Evolutionary conservation across 2,888 invertebrate genomes (phyloP).

Genomic region (Ophioninae sp.): DNA sequence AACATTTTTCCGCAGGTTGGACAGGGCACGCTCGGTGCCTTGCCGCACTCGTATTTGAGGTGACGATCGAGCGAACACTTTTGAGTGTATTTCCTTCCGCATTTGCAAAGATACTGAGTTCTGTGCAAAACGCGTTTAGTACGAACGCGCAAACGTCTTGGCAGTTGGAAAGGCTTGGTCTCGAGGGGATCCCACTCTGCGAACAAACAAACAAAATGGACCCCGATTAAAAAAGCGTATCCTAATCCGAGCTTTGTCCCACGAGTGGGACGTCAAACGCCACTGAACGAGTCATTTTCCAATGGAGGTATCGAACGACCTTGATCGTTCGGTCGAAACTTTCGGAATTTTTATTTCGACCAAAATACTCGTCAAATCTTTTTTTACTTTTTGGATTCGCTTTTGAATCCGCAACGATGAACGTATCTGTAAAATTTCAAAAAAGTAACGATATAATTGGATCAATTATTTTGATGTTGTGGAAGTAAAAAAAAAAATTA

Average conservation of each 20-base stretch:
- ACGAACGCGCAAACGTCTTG: slow-evolving; percentile 26
- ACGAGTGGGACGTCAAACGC: not conserved
- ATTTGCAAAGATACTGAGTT: slow-evolving; percentile 65
- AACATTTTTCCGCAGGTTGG: slow-evolving; percentile 76
- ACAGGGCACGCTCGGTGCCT: slow-evolving; percentile 79
- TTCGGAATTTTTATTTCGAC: not conserved
- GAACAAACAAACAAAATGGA: slow-evolving; percentile 35
- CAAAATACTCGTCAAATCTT: not conserved
- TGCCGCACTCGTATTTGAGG: slow-evolving; percentile 78
- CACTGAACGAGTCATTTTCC: not conserved
- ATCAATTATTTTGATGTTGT: not conserved
- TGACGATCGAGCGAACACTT: slow-evolving; percentile 77
- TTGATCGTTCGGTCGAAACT: not conserved
- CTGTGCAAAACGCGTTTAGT: slow-evolving; percentile 23
- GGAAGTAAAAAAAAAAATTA: not conserved
- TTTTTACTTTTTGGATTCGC: not conserved
- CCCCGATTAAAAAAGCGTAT: not conserved
- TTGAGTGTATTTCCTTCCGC: slow-evolving; percentile 76
- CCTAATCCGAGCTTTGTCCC: slow-evolving; percentile 19
- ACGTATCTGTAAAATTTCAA: not conserved
- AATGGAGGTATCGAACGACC: not conserved
- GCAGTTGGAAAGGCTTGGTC: slow-evolving; percentile 8
- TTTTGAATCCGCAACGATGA: not conserved
- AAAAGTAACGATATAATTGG: not conserved
- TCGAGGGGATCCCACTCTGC: slow-evolving; percentile 52